phyloP scores from a whole-genome alignment of 2,888 invertebrate genomes.

The Hecatera dysodea region DNA sequence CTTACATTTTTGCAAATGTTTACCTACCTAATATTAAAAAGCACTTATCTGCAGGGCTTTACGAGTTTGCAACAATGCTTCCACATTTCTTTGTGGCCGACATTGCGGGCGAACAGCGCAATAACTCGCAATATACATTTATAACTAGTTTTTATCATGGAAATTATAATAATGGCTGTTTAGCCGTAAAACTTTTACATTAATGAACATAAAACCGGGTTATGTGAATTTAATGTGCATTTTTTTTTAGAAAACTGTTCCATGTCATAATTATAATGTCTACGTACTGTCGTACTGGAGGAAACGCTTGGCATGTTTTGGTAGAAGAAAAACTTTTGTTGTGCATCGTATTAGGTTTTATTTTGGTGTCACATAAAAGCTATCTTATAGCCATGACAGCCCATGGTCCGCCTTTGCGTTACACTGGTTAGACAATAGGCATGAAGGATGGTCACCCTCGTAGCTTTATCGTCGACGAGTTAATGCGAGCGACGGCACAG shows the following conservation, averaged over 20 bases:
- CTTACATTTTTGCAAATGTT: constrained; percentile 39
- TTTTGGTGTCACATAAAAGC: constrained; percentile 37
- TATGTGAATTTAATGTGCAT: constrained; percentile 41
- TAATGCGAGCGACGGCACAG: constrained; percentile 56
- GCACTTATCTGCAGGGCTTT: constrained; percentile 44
- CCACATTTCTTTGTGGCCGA: constrained; percentile 52
- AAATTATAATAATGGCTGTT: constrained; percentile 72
- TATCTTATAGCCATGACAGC: constrained; percentile 55
- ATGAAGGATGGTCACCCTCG: constrained; percentile 54
- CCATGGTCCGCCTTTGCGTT: constrained; percentile 27
- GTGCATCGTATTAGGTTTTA: constrained; percentile 15
- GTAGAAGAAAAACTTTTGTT: constrained; percentile 1
- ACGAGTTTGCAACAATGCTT: constrained; percentile 55
- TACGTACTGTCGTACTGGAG: constrained; percentile 26
- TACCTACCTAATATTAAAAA: constrained; percentile 50
- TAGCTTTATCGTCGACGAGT: constrained; percentile 40
- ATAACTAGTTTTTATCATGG: constrained; percentile 72
- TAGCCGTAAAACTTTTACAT: constrained; percentile 66
- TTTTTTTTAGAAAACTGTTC: constrained; percentile 47
- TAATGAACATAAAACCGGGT: constrained; percentile 57
- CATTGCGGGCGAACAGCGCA: constrained; percentile 61
- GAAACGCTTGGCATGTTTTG: constrained; percentile 24
- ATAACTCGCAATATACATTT: constrained; percentile 70
- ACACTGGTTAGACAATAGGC: constrained; percentile 52
- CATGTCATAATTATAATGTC: constrained; percentile 22